These are phyloP conservation scores for Apocheima hispidaria DNA, from an alignment of 2,888 invertebrate genomes.

Conservation along the genomic window DNA sequence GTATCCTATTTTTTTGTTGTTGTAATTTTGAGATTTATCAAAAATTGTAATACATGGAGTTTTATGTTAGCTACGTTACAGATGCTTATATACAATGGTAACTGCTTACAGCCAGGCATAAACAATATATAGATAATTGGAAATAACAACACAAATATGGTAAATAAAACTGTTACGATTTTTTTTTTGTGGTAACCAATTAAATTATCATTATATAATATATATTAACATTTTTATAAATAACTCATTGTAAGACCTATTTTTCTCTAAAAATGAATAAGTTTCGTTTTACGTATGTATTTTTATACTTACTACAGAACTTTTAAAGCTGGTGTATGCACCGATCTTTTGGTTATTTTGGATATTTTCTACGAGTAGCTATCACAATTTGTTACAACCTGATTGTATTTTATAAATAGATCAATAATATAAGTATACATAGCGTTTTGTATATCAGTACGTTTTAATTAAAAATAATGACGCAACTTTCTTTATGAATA, in stretches of 20 bases:
- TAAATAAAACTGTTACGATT: too few species aligned
- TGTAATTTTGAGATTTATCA: too few species aligned
- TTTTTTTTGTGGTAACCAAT: too few species aligned
- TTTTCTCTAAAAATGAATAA: neutral
- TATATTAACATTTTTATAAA: too few species aligned
- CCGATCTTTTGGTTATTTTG: conserved; percentile 21
- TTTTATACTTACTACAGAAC: neutral
- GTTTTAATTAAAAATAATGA: conserved; percentile 53
- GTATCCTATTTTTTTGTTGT: conserved; percentile 9
- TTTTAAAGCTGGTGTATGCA: conserved; percentile 18
- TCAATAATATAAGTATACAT: conserved; percentile 71
- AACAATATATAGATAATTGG: too few species aligned
- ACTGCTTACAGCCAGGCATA: too few species aligned
- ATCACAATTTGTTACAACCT: conserved; percentile 76
- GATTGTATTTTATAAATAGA: conserved; percentile 79
- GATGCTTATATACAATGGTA: too few species aligned
- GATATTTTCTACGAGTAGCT: conserved; percentile 54
- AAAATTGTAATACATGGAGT: too few species aligned
- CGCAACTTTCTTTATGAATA: conserved; percentile 19
- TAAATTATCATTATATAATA: too few species aligned
- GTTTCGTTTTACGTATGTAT: neutral
- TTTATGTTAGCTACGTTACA: too few species aligned
- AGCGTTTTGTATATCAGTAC: conserved; percentile 79
- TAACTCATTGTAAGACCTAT: too few species aligned
- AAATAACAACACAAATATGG: too few species aligned